A percentile compares a stretch with the other conserved stretches of the same genome.
Conservation (phyloP, 2,888 invertebrate species). For the Clepsis dumicolana region DNA sequence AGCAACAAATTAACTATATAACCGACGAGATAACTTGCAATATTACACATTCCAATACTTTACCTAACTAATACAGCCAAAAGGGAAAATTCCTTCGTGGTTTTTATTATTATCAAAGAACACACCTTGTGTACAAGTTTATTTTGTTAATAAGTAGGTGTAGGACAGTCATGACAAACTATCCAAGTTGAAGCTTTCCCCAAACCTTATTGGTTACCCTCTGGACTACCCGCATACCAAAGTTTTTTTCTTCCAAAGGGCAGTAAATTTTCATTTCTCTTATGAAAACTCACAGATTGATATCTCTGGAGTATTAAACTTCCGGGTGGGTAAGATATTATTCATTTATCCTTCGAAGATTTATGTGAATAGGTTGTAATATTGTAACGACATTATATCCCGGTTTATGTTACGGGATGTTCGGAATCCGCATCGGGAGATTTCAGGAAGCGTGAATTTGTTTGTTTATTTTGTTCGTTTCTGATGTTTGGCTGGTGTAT, state of each 20-base stretch:
- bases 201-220: conserved; percentile 47
- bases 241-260: conserved; percentile 34
- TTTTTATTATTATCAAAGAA: neutral
- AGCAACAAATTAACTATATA: neutral
- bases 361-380: conserved; percentile 31
- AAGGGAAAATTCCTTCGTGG: neutral
- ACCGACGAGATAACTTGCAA: neutral
- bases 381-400: conserved; percentile 24
- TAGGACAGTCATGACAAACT: neutral
- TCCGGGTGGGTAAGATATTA: conserved; percentile 35
- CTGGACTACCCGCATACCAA: conserved; percentile 23
- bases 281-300: conserved; percentile 48
- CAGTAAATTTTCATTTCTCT: conserved; percentile 49
- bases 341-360: conserved; percentile 41
- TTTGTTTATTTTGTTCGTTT: conserved; percentile 1
- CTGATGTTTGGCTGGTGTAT: neutral
- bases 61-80: neutral
- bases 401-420: conserved; percentile 32
- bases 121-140: neutral
- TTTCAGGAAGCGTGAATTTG: conserved; percentile 7
- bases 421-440: conserved; percentile 20
- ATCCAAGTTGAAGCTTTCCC: conserved; percentile 14
- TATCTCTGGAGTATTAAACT: conserved; percentile 48
- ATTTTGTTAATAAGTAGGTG: conserved; percentile 18
- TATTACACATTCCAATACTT: neutral